Evolutionary conservation across 2,113 vertebrate species (phyloP).

Genomic region (Macrotus californicus): DNA sequence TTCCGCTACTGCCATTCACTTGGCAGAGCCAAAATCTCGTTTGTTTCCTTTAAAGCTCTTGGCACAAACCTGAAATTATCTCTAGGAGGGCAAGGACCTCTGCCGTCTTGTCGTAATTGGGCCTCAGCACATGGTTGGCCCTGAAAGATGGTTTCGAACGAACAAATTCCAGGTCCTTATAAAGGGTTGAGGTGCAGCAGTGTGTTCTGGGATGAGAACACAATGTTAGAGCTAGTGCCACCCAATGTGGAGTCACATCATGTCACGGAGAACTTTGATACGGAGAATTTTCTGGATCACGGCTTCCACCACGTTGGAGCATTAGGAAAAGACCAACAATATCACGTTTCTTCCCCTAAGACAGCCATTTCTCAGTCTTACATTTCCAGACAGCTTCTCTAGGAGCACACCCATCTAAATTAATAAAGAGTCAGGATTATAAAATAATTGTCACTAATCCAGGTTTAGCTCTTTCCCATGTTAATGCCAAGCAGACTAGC

Average conservation of each 20-base stretch:
- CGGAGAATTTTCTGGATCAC: not conserved
- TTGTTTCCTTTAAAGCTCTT: not conserved
- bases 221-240: not conserved
- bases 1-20: not conserved
- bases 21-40: not conserved
- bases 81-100: not conserved
- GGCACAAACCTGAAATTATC: not conserved
- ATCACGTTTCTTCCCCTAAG: not conserved
- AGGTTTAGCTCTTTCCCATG: not conserved
- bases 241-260: not conserved
- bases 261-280: not conserved
- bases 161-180: not conserved
- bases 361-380: not conserved
- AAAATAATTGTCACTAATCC: constrained; percentile 20
- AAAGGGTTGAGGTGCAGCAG: not conserved
- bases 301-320: not conserved
- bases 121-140: not conserved
- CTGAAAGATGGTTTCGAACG: not conserved
- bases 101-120: not conserved
- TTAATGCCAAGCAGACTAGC: not conserved
- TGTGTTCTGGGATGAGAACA: not conserved
- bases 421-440: not conserved
- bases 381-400: not conserved
- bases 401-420: not conserved
- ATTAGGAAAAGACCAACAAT: not conserved